Base-by-base conservation (phyloP, 2,888 invertebrate species). In the Acanthoscelides obtectus region DNA sequence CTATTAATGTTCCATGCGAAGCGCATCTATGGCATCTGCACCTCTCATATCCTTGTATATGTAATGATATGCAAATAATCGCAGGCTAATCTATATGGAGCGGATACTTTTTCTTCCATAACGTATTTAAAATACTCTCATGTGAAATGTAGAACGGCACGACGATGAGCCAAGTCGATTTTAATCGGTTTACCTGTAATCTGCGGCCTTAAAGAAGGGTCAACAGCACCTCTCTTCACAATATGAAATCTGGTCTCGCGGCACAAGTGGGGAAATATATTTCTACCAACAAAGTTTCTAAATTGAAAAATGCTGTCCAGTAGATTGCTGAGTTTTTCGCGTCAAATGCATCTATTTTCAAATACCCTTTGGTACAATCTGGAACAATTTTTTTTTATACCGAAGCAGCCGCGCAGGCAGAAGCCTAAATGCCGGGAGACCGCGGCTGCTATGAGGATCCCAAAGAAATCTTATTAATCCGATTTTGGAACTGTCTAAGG, bases 131-230 rank as follows among this genome's bases (percentile, higher is more conserved):
- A 66, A 66, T 66, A 66, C 19, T 45, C 45, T 45, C 45, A 45
- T 45, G 45, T 45, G 45, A 12, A 45, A 45, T 12, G 45, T n/a
- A n/a, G n/a, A n/a, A n/a, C 25, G 25, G 25, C 25, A 17, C 45
- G n/a, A n/a, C n/a, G n/a, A 45, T 3, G 17, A 45, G 12, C 45
- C 45, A 45, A 45, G 80, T 80, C 81, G 82, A 82, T 82, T 83
- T 83, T 83, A 83, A 84, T 84, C 84, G 82, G 81, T 83, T 84
- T 83, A 84, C 84, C 82, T 83, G 82, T 83, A 83, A 84, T 84
- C 83, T 82, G 79, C 80, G 78, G 80, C 81, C 80, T 80, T 80
- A 80, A 78, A 17, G 17, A 45, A 80, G 72, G 83, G 83, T 84
- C 83, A 84, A 84, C 81, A 84, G 81, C 83, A 83, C 80, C 79